Evolutionary conservation across 2,888 invertebrate genomes (phyloP), one percentile per base, ranked within the genome.

Genomic region (Caenorhabditis sp.): DNA sequence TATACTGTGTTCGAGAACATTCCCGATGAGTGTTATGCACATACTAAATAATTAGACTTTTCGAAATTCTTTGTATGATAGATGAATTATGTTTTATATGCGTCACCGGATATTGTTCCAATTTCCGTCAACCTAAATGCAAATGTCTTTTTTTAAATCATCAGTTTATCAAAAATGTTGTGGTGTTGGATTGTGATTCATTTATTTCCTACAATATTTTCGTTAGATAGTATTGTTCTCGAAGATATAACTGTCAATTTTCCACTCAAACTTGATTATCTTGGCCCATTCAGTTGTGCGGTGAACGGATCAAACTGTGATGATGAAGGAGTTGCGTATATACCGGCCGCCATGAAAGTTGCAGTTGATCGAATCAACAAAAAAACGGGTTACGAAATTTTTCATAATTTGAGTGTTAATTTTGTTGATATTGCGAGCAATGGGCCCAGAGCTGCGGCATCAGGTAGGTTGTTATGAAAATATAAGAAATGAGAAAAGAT

Each of bases 241-340:
- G 76, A 76, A 26, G 70, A 71, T 43, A 37, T 68, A 19, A 71
- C 59, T 0, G 53, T 78, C 0, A 51, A 60, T 19, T 67, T 75
- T 58, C 78, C 78, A 12, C 49, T 78, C 24, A 60, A 62, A 23
- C 43, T 78, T 27, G 70, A 73, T n/a, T 78, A 74, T 54, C 31
- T 78, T 43, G 76, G 68, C n/a, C 76, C 78, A 6, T 74, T 71
- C 49, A 63, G 66, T 4, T 78, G 78, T 67, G 68, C 64, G 0
- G 37, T 23, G 14, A 17, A 37, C 17, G 67, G 62, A 0, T 17
- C 50, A 0, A 58, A 23, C 36, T 78, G 78, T 62, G 73, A 78
- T 66, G 73, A 73, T 62, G 66, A 73, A 61, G 77, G 75, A 0
- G 66, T 66, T 26, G 69, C 64, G 17, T 69, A 63, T 23, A 62